A percentile compares a stretch with the other conserved stretches of the same genome.
phyloP scores from a whole-genome alignment of 2,797 vertebrate genomes.

The Halcyon chelicuti region DNA sequence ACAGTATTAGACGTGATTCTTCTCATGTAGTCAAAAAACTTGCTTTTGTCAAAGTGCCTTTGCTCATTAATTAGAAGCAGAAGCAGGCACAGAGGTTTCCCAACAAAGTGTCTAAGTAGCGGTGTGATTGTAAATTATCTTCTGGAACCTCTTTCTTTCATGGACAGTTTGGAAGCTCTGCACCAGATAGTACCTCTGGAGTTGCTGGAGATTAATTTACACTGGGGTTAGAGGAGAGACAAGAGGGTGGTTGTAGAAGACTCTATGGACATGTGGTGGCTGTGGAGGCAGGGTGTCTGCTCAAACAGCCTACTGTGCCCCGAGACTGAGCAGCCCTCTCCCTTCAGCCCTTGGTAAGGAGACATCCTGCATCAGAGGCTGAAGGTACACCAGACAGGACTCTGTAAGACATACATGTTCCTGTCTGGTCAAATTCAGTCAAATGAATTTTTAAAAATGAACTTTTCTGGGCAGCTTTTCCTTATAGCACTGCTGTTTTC shows the following conservation, averaged over 20 bases:
- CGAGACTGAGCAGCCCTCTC: not conserved
- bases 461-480: not conserved
- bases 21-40: not conserved
- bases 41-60: not conserved
- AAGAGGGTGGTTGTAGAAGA: not conserved
- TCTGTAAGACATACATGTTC: not conserved
- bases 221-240: not conserved
- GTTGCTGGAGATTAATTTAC: not conserved
- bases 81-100: not conserved
- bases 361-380: not conserved
- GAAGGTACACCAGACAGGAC: not conserved
- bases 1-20: not conserved
- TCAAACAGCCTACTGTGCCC: not conserved
- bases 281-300: not conserved
- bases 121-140: not conserved
- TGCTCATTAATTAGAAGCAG: constrained; percentile 12
- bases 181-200: not conserved
- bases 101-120: not conserved
- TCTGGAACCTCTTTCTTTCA: not conserved
- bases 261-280: fast-evolving
- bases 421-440: not conserved
- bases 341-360: not conserved
- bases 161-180: not conserved
- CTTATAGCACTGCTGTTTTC: not conserved
- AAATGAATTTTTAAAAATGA: not conserved